Evolutionary conservation across 2,797 vertebrate genomes (phyloP).

Genomic region (Sebastes steindachneri): DNA sequence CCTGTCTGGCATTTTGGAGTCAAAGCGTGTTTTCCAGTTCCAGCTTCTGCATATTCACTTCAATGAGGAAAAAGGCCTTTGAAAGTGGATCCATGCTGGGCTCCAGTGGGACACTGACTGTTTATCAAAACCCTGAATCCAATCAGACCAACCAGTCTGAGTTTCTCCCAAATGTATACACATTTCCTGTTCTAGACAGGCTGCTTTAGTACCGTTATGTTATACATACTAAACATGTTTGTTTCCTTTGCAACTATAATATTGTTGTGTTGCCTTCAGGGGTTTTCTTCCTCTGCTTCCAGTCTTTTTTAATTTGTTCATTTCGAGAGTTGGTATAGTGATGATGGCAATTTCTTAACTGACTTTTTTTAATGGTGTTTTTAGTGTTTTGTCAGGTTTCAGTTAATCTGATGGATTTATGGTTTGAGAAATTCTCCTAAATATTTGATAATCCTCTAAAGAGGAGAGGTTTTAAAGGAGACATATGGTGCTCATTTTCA

Average conservation of each 20-base stretch:
- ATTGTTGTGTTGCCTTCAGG: neutral
- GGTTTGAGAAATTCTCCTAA: neutral
- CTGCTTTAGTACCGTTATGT: neutral
- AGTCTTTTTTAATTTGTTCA: neutral
- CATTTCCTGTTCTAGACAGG: neutral
- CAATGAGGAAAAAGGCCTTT: neutral
- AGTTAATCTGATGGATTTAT: neutral
- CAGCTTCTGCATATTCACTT: neutral
- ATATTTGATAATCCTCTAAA: neutral
- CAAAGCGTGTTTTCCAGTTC: neutral
- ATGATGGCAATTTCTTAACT: neutral
- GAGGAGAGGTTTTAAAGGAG: no score
- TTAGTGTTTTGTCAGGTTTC: neutral
- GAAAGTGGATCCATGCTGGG: neutral
- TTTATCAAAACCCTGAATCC: slow-evolving; percentile 1
- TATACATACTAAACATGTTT: neutral
- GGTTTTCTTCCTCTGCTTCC: neutral
- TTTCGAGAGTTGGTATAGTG: neutral
- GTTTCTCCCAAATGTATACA: neutral
- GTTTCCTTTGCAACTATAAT: neutral
- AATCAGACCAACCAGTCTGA: neutral
- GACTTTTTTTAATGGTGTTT: neutral
- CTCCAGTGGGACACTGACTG: neutral
- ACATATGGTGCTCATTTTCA: no score
- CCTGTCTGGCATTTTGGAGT: neutral